phyloP scores from a whole-genome alignment of 2,888 invertebrate species.

The Eupeodes luniger region DNA sequence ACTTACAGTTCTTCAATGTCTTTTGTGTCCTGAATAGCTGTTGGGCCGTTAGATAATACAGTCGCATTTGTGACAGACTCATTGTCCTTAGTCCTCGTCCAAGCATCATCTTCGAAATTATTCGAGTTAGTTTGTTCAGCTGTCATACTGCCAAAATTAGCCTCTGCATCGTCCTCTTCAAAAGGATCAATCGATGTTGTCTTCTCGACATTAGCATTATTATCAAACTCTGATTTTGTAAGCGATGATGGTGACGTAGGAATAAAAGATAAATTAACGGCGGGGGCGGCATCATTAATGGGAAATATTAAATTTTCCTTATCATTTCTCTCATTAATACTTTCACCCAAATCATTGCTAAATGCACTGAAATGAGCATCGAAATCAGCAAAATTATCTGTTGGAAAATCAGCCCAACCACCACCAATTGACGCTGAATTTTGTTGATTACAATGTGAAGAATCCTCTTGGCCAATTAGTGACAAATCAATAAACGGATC shows the following conservation, averaged over 20 bases:
- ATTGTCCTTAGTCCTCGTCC: conserved; percentile 58
- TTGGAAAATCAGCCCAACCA: conserved; percentile 80
- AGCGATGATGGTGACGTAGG: conserved; percentile 48
- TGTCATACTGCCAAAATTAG: conserved; percentile 71
- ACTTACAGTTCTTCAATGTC: conserved; percentile 73
- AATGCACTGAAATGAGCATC: conserved; percentile 82
- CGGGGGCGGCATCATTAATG: conserved; percentile 4
- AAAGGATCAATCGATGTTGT: conserved; percentile 61
- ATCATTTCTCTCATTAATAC: conserved; percentile 59
- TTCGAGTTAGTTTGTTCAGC: conserved; percentile 66
- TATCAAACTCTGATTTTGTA: conserved; percentile 80
- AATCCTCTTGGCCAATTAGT: conserved; percentile 42
- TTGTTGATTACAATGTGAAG: conserved; percentile 17
- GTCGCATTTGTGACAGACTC: conserved; percentile 72
- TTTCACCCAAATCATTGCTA: conserved; percentile 80
- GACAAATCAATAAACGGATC: conserved; percentile 80
- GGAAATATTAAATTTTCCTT: conserved; percentile 25
- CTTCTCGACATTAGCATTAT: conserved; percentile 82
- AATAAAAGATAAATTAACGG: conserved; percentile 44
- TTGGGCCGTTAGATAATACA: conserved; percentile 69
- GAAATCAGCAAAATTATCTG: conserved; percentile 83
- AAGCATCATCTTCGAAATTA: conserved; percentile 49
- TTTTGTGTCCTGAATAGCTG: conserved; percentile 54
- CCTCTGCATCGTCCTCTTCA: conserved; percentile 64
- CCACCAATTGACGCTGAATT: conserved; percentile 73